phyloP scores from a whole-genome alignment of 2,797 vertebrate species.

The Gephyroberyx darwinii region DNA sequence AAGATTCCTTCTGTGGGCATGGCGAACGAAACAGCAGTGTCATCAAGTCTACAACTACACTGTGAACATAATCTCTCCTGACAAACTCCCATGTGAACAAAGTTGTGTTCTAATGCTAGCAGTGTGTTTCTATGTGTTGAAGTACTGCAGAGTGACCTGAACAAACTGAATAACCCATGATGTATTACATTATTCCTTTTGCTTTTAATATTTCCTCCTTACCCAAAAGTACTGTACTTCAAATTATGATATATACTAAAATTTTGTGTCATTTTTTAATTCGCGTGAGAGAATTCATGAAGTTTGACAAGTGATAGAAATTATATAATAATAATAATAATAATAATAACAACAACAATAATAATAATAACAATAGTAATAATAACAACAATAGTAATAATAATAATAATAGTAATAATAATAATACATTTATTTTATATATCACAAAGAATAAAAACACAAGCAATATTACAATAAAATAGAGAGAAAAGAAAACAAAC shows the following conservation, averaged over 20 bases:
- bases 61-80: conserved; percentile 46
- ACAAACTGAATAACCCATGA: conserved; percentile 14
- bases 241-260: conserved; percentile 27
- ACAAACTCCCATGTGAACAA: conserved; percentile 43
- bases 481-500: too few relatives aligned
- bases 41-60: conserved; percentile 30
- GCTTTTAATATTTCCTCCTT: conserved; percentile 39
- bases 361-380: too few relatives aligned
- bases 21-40: conserved; percentile 39
- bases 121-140: conserved; percentile 23
- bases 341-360: too few relatives aligned
- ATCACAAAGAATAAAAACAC: too few relatives aligned
- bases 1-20: conserved; percentile 50
- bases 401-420: too few relatives aligned
- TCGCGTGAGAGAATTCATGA: conserved; percentile 53
- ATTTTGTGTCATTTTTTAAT: conserved; percentile 61
- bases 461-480: too few relatives aligned
- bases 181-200: conserved; percentile 24
- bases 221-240: conserved; percentile 34
- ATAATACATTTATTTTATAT: too few relatives aligned
- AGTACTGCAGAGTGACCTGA: background rate
- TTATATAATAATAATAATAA: background rate
- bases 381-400: too few relatives aligned
- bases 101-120: conserved; percentile 26
- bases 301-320: conserved; percentile 42